These are phyloP conservation scores for Drosophila emarginata DNA, from an alignment of 2,888 invertebrate genomes.

Conservation along the genomic window DNA sequence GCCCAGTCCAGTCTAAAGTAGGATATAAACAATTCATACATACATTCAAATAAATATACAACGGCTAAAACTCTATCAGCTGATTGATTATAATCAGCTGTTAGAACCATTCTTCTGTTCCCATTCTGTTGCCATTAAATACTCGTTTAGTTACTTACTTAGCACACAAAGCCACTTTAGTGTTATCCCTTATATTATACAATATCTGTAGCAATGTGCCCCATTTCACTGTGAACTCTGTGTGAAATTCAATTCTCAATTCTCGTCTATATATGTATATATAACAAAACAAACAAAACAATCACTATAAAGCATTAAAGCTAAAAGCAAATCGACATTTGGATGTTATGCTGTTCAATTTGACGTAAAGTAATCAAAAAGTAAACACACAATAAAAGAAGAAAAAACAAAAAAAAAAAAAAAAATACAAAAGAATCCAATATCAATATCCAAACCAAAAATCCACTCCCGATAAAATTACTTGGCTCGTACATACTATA, in stretches of 20 bases:
- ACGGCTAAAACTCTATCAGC: neutral
- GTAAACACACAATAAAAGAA: constrained; percentile 4
- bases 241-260: constrained; percentile 7
- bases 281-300: constrained; percentile 43
- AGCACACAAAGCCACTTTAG: constrained; percentile 29
- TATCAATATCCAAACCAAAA: constrained; percentile 20
- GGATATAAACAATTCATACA: constrained; percentile 33
- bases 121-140: constrained; percentile 25
- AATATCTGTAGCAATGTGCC: neutral
- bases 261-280: constrained; percentile 33
- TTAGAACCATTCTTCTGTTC: constrained; percentile 37
- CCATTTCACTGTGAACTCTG: constrained; percentile 8
- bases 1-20: constrained; percentile 8
- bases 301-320: constrained; percentile 43
- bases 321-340: constrained; percentile 79
- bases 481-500: constrained; percentile 6
- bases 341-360: constrained; percentile 82
- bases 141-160: constrained; percentile 20
- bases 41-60: constrained; percentile 9
- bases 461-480: constrained; percentile 23
- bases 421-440: constrained; percentile 22
- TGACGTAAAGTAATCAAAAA: constrained; percentile 33
- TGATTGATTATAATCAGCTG: neutral
- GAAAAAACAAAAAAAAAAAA: constrained; percentile 23
- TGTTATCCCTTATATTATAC: neutral